Base-by-base conservation (phyloP, 2,797 vertebrate species). In the Mus caroli region DNA sequence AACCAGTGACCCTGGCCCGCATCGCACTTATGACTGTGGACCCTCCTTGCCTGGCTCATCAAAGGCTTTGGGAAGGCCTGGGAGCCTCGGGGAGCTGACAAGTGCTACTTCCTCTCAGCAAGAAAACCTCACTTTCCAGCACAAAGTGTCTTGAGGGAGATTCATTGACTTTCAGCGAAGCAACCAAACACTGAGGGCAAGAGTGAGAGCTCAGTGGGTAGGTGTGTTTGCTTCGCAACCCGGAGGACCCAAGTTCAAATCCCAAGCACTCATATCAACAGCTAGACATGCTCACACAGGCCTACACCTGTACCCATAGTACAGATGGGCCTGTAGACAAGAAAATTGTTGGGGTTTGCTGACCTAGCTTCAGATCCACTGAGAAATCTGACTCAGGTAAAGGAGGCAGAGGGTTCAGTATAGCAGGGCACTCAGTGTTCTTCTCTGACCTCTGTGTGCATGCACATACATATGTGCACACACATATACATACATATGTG, bases 381-480 rank as follows among this genome's bases (percentile, higher is more conserved):
- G 20, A 26, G 64, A 71, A 52, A 26, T 34, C 7, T 54, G 19
- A 52, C 64, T 71, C 34, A 15, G 54, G 11, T 37, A 24, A 37
- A 64, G 43, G 46, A 46, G 31, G 40, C 83, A n/a, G 62, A 52
- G n/a, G 37, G 67, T 10, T 10, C 50, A 2, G 3, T 12, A 2
- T 1, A 40, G n/a, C 50, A 40, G 69, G n/a, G 7, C 85, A 31
- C 67, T 31, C 9, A 28, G 3, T 28, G 67, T 6, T 37, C 50
- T 71, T 50, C 64, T 20, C 15, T 56, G 64, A 22, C 50, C 64
- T 87, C 22, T 7, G 85, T 28, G 84, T 20, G 14, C 15, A 40
- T 0, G 6, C 6, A n/a, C 40, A 28, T 40, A 46, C 40, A 84
- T 7, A 67, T 28, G 84, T 20, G 14, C 15, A 40, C 0, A 6